phyloP scores from a whole-genome alignment of 2,797 vertebrate genomes.

The Mormyrops attenuatus region DNA sequence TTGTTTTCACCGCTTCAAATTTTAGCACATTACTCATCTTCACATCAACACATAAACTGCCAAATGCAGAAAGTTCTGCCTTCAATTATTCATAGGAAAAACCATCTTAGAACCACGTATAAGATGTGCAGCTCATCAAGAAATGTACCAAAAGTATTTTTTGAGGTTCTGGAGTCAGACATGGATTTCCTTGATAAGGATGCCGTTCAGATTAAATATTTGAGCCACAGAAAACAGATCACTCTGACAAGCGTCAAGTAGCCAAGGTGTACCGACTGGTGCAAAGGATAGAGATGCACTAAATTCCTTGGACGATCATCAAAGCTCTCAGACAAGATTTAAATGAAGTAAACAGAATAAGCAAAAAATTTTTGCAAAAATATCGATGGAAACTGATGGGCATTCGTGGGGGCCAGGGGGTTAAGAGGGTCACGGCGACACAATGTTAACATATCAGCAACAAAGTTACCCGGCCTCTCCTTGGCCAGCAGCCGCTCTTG shows the following conservation, averaged over 20 bases:
- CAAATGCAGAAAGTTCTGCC: neutral
- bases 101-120: neutral
- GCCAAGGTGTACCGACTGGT: neutral
- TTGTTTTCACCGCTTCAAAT: neutral
- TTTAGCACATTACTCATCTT: neutral
- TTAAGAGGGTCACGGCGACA: neutral
- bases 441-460: neutral
- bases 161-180: neutral
- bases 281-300: neutral
- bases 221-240: neutral
- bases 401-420: neutral
- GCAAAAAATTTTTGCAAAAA: neutral
- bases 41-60: neutral
- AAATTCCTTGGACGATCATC: neutral
- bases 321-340: neutral
- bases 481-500: constrained; percentile 80
- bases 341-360: neutral
- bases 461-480: constrained; percentile 78
- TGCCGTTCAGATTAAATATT: neutral
- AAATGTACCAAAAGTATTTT: neutral
- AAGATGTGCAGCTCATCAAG: neutral
- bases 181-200: neutral
- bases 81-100: neutral
- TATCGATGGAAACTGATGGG: neutral
- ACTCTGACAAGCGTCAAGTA: neutral